Percentiles rank a stretch among this genome's conserved stretches.
Conservation (phyloP, 2,113 vertebrate species). For the Sialia sialis region DNA sequence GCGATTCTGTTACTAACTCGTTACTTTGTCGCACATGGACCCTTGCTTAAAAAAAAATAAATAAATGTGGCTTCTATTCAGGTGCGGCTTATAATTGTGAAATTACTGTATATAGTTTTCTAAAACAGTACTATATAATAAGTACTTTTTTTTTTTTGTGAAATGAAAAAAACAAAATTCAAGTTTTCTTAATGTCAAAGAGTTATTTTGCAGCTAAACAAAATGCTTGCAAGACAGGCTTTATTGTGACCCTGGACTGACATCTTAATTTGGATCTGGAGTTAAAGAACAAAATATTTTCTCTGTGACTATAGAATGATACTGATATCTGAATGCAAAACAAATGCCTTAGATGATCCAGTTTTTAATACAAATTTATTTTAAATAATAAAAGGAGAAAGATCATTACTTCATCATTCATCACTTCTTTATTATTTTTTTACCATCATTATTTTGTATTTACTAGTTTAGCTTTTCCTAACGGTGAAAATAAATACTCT, state of each 20-base stretch:
- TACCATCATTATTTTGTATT: background rate
- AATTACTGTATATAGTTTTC: too few species aligned
- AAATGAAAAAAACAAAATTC: rapidly evolving
- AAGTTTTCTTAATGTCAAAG: background rate
- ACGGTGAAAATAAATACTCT: background rate
- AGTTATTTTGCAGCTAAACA: background rate
- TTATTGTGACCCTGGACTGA: background rate
- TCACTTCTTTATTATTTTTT: background rate
- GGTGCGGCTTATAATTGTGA: too few species aligned
- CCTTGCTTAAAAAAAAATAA: too few species aligned
- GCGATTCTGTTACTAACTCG: too few species aligned
- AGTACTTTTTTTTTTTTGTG: background rate
- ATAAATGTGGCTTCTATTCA: too few species aligned
- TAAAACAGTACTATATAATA: background rate
- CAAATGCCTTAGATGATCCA: background rate
- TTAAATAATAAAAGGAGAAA: background rate
- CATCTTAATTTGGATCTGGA: background rate
- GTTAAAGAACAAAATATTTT: background rate
- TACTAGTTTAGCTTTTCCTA: background rate
- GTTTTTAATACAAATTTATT: background rate
- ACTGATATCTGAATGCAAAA: background rate
- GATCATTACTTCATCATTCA: background rate
- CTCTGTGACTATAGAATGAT: background rate
- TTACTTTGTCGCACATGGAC: too few species aligned
- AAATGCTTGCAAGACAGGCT: background rate